These are phyloP conservation scores for Sebastes alutus DNA, from an alignment of 2,797 vertebrate species.

Conservation along the genomic window DNA sequence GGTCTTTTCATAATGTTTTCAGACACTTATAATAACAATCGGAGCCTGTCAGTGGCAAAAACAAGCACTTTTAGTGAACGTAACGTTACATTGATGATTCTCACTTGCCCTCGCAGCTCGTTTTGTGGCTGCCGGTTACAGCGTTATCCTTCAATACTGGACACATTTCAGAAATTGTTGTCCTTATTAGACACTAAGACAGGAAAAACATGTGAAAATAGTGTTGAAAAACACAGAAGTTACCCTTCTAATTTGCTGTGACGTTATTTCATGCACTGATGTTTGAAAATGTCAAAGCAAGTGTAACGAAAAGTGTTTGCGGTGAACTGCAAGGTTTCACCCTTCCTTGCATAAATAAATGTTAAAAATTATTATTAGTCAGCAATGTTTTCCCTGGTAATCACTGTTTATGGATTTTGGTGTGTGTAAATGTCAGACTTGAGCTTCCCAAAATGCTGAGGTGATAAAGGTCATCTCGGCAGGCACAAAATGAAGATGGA, in stretches of 20 bases:
- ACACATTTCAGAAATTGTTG: too few species aligned
- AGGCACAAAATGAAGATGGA: background rate
- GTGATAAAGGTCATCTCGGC: background rate
- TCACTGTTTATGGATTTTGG: conserved; percentile 22
- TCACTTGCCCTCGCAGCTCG: too few species aligned
- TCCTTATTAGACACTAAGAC: too few species aligned
- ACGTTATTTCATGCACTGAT: background rate
- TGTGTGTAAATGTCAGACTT: conserved; percentile 24
- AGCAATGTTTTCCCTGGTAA: background rate
- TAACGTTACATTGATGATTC: too few species aligned
- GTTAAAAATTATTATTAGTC: conserved; percentile 7
- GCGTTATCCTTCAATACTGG: too few species aligned
- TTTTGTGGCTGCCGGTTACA: too few species aligned
- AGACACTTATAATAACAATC: too few species aligned
- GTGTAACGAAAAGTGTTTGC: background rate
- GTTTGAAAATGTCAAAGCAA: background rate
- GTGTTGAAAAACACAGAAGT: too few species aligned
- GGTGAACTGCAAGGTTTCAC: background rate
- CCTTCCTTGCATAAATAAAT: background rate
- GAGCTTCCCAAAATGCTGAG: conserved; percentile 1
- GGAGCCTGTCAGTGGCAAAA: too few species aligned
- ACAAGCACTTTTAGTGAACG: too few species aligned
- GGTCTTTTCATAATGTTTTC: too few species aligned
- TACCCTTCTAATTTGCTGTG: background rate
- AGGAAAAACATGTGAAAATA: too few species aligned